Evolutionary conservation across 2,113 vertebrate species (phyloP).

Genomic region (Piaya cayana): DNA sequence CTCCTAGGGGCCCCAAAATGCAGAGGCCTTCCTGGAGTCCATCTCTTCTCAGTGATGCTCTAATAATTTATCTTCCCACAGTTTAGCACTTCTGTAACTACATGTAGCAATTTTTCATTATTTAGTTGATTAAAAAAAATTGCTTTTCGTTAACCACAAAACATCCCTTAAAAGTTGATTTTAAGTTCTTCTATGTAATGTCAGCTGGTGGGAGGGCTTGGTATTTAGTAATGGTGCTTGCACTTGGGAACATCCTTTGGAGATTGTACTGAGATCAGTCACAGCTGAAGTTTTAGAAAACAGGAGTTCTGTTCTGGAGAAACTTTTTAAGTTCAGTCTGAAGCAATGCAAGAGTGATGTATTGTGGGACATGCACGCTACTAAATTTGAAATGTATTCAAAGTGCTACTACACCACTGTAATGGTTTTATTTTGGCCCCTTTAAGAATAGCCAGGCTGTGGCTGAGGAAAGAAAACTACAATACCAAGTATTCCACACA

Average conservation of each 20-base stretch:
- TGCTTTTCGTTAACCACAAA: background rate
- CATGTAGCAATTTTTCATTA: background rate
- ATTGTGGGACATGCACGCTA: background rate
- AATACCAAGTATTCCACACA: too few species aligned
- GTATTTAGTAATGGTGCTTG: background rate
- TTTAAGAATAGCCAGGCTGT: too few species aligned
- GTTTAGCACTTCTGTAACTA: background rate
- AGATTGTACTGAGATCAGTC: background rate
- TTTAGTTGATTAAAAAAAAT: background rate
- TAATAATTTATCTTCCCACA: background rate
- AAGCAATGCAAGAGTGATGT: background rate
- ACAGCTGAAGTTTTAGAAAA: background rate
- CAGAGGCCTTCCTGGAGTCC: background rate
- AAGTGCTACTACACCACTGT: accelerated
- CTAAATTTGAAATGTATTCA: background rate
- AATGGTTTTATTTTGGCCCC: too few species aligned
- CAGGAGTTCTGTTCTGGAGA: background rate
- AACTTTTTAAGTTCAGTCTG: background rate
- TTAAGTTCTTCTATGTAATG: background rate
- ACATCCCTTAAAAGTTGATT: background rate
- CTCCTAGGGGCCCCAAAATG: background rate
- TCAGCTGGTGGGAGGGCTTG: background rate
- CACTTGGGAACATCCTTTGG: background rate
- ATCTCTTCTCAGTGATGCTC: background rate
- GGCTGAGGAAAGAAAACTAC: too few species aligned